Conservation (phyloP, 2,888 invertebrate species). For the Polyploca ridens region DNA sequence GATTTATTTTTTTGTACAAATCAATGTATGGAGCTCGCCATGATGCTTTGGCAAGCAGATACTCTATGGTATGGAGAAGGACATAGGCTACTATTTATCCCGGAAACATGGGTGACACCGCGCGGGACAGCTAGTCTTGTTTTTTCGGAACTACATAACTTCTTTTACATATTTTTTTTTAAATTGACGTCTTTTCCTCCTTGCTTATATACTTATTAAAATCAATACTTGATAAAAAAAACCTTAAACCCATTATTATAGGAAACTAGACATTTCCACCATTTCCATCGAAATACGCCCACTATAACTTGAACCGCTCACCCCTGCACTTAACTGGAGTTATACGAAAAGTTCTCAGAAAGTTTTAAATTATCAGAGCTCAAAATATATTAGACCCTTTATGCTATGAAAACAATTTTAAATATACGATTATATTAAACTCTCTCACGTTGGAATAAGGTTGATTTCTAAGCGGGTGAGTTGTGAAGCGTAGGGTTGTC, state of each 20-base stretch:
- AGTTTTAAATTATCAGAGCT: slow-evolving; percentile 24
- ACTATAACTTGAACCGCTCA: slow-evolving; percentile 25
- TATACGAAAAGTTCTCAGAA: slow-evolving; percentile 14
- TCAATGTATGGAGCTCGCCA: too few relatives aligned
- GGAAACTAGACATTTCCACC: background rate
- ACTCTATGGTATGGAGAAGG: too few relatives aligned
- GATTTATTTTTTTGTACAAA: too few relatives aligned
- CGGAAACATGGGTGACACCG: too few relatives aligned
- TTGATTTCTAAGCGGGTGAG: slow-evolving; percentile 7
- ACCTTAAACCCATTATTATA: background rate
- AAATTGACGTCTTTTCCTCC: background rate
- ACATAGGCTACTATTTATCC: too few relatives aligned
- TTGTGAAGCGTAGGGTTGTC: slow-evolving; percentile 28
- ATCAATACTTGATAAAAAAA: too few relatives aligned
- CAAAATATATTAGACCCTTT: slow-evolving; percentile 30
- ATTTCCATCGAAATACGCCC: slow-evolving; percentile 17
- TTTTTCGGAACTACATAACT: too few relatives aligned
- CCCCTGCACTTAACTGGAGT: slow-evolving; percentile 9
- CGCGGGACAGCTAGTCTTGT: too few relatives aligned
- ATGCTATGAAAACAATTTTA: background rate
- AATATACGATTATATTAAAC: background rate
- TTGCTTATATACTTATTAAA: background rate
- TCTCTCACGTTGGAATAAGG: background rate
- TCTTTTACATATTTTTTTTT: too few relatives aligned
- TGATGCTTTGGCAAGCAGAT: too few relatives aligned